Conservation (phyloP, 2,888 invertebrate species). For the Tanytarsus gracilentus region DNA sequence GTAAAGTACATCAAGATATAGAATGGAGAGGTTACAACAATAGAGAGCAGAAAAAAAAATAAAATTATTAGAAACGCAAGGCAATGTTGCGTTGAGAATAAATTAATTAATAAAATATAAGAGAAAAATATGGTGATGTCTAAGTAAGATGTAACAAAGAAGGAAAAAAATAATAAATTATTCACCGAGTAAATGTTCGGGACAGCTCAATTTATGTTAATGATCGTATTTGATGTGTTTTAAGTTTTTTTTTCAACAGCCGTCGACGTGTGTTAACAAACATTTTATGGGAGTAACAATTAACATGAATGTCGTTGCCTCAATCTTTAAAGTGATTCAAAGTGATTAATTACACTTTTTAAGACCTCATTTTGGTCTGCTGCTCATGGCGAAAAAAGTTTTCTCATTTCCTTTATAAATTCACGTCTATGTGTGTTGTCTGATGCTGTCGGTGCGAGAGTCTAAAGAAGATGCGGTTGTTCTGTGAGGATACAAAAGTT, state of each 20-base stretch:
- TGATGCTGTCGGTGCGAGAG: too few relatives aligned
- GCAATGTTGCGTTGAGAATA: too few relatives aligned
- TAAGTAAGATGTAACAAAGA: not conserved
- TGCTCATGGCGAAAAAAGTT: not conserved
- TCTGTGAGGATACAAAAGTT: too few relatives aligned
- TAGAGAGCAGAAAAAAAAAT: too few relatives aligned
- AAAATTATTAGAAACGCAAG: too few relatives aligned
- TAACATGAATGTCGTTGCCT: too few relatives aligned
- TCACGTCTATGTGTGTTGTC: too few relatives aligned
- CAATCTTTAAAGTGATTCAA: conserved; percentile 10
- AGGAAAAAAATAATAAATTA: not conserved
- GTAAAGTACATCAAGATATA: not conserved
- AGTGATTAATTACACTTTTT: conserved; percentile 6
- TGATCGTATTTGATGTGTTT: conserved; percentile 24
- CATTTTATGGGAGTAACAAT: not conserved
- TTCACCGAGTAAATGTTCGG: not conserved
- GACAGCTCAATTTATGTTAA: conserved; percentile 10
- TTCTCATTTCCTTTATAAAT: too few relatives aligned
- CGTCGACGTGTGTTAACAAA: not conserved
- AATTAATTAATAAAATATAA: too few relatives aligned
- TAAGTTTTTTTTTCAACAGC: conserved; percentile 1
- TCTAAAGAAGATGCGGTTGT: too few relatives aligned
- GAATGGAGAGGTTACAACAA: not conserved
- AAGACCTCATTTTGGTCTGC: not conserved
- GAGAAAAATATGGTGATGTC: too few relatives aligned